Percentiles rank a stretch among this genome's conserved stretches.
phyloP scores from a whole-genome alignment of 2,797 vertebrate genomes.

The Hephaestus fuliginosus region DNA sequence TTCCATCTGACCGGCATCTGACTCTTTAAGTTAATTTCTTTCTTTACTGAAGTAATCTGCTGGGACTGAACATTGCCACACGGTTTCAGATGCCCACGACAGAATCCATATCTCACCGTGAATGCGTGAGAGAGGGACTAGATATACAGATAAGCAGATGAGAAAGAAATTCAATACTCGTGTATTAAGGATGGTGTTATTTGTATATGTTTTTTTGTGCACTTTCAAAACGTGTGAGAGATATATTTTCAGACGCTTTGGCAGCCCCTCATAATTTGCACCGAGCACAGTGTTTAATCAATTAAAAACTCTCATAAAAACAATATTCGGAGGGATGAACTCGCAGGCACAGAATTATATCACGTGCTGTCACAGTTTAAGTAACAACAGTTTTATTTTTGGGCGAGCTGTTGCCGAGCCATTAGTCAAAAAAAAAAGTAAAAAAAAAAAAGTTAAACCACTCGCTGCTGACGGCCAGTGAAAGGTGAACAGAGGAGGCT shows the following conservation, averaged over 20 bases:
- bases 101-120: slow-evolving; percentile 1
- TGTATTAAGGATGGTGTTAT: background rate
- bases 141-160: slow-evolving; percentile 3
- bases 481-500: slow-evolving; percentile 54
- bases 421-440: slow-evolving; percentile 39
- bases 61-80: slow-evolving; percentile 5
- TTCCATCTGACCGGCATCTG: background rate
- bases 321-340: slow-evolving; percentile 11
- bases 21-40: slow-evolving; percentile 1
- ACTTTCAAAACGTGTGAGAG: slow-evolving; percentile 1
- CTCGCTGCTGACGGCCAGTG: slow-evolving; percentile 42
- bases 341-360: slow-evolving; percentile 12
- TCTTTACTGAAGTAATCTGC: slow-evolving; percentile 18
- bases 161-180: slow-evolving; percentile 2
- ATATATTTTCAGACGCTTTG: slow-evolving; percentile 27
- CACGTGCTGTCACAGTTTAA: slow-evolving; percentile 21
- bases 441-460: slow-evolving; percentile 55
- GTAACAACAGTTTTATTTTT: slow-evolving; percentile 53
- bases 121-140: background rate
- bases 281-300: slow-evolving; percentile 34
- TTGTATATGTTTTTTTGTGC: background rate
- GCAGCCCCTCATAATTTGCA: slow-evolving; percentile 29
- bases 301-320: slow-evolving; percentile 34
- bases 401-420: slow-evolving; percentile 42
- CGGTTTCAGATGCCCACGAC: slow-evolving; percentile 4